These are phyloP conservation scores for Cisticola juncidis DNA, from an alignment of 2,113 vertebrate species.

Conservation along the genomic window DNA sequence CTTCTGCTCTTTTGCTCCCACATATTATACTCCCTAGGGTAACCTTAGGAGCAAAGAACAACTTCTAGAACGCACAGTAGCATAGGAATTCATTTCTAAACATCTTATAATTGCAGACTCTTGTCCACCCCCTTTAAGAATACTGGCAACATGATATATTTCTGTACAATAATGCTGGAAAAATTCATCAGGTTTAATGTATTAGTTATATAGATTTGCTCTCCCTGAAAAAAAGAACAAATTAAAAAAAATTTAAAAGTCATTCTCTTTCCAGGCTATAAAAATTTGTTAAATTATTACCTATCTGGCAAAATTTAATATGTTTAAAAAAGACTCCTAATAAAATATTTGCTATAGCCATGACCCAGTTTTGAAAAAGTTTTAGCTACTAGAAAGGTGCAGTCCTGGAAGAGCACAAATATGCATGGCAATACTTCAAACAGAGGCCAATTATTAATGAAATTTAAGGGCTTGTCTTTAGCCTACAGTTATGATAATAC, in stretches of 20 bases:
- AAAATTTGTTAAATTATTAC: background rate
- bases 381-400: background rate
- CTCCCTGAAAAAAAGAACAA: background rate
- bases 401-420: background rate
- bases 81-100: background rate
- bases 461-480: background rate
- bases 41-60: background rate
- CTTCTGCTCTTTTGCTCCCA: background rate
- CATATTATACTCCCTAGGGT: background rate
- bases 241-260: background rate
- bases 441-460: background rate
- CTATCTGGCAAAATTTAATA: background rate
- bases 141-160: background rate
- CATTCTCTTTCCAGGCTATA: background rate
- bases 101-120: background rate
- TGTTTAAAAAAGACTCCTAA: background rate
- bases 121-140: background rate
- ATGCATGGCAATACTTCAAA: background rate
- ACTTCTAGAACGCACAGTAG: background rate
- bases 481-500: background rate
- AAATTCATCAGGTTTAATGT: background rate
- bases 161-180: background rate
- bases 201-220: background rate
- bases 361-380: background rate
- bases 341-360: background rate